Percentiles rank a stretch among this genome's conserved stretches.
Conservation (phyloP, 37 sponge, comb jelly and placozoan genomes). For the Halichondria panicea region DNA sequence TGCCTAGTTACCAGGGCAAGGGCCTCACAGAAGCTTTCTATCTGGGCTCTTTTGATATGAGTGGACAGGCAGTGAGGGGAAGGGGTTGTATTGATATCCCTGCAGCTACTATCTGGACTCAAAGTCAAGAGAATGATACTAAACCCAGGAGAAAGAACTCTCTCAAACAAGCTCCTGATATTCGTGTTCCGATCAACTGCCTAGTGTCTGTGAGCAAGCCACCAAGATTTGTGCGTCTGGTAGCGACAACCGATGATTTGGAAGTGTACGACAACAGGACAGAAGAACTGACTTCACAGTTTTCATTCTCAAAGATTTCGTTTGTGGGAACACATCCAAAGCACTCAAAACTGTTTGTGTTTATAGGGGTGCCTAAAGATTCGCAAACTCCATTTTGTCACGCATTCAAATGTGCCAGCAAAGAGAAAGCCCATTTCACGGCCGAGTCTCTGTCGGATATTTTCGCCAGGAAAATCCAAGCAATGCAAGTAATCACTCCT, state of each 20-base stretch:
- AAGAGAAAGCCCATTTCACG: constrained; percentile 11
- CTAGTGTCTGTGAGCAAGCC: background rate
- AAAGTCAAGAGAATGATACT: constrained; percentile 41
- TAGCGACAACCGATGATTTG: constrained; percentile 23
- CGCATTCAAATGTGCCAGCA: constrained; percentile 72
- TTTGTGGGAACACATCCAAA: constrained; percentile 66
- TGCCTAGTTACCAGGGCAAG: background rate
- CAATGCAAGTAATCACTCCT: background rate
- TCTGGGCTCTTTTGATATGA: constrained; percentile 72
- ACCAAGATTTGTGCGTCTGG: constrained; percentile 53
- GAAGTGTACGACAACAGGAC: constrained; percentile 35
- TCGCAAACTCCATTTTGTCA: constrained; percentile 48
- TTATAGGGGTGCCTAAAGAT: constrained; percentile 36
- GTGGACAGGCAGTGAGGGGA: constrained; percentile 45
- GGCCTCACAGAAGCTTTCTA: constrained; percentile 64
- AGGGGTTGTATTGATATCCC: constrained; percentile 66
- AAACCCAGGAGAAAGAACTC: constrained; percentile 20
- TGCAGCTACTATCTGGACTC: constrained; percentile 48
- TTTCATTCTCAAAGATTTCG: constrained; percentile 43
- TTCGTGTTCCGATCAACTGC: background rate
- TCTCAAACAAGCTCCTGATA: background rate
- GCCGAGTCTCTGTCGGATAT: constrained; percentile 36
- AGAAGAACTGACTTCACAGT: constrained; percentile 21
- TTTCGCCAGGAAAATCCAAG: constrained; percentile 37
- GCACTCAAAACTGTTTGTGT: constrained; percentile 53